phyloP scores from a whole-genome alignment of 2,797 vertebrate species.

The Cyclura pinguis region DNA sequence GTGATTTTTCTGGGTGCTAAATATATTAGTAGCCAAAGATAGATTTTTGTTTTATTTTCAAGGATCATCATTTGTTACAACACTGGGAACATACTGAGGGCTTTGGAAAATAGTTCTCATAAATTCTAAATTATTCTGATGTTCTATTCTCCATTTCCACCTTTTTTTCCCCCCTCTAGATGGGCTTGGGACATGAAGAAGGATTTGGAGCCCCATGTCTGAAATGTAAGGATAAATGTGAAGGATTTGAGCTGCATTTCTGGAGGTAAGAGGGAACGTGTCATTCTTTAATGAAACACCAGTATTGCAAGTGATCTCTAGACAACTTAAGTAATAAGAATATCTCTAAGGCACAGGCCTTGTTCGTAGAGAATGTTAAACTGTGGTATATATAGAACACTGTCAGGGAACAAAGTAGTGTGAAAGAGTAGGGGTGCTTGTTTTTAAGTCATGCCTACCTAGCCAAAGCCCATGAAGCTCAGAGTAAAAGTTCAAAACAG shows the following conservation, averaged over 20 bases:
- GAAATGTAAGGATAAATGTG: conserved; percentile 97
- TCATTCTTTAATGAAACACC: background rate
- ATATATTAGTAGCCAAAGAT: no score
- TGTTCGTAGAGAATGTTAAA: background rate
- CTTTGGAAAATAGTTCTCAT: conserved; percentile 14
- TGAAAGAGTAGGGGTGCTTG: background rate
- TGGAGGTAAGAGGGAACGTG: conserved; percentile 89
- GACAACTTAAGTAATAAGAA: background rate
- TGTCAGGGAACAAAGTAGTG: no score
- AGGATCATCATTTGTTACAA: background rate
- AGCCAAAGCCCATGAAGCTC: background rate
- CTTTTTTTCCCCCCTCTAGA: conserved; percentile 78
- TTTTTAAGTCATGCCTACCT: background rate
- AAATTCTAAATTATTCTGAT: background rate
- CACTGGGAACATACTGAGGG: background rate
- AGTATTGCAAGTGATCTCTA: background rate
- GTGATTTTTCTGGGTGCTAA: background rate
- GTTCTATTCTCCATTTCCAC: background rate
- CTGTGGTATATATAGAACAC: no score
- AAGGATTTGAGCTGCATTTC: conserved; percentile 97
- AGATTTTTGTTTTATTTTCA: background rate
- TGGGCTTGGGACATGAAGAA: conserved; percentile 96
- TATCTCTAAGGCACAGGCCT: background rate
- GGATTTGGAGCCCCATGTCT: conserved; percentile 94
- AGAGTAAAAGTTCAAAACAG: background rate